These are phyloP conservation scores for Aelia acuminata DNA, from an alignment of 2,888 invertebrate genomes.

Conservation along the genomic window DNA sequence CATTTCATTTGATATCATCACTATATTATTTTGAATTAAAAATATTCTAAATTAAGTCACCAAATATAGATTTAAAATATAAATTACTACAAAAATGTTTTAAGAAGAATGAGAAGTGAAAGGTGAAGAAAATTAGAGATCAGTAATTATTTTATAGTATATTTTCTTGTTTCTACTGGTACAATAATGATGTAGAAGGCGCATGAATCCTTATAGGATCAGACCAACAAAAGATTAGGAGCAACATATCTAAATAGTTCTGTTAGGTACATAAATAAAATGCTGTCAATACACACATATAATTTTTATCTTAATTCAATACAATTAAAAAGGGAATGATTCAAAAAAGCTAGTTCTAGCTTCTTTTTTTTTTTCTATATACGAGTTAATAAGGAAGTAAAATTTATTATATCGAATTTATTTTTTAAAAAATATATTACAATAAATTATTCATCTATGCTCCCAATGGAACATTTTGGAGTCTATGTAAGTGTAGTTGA, in stretches of 20 bases:
- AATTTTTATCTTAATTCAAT: not conserved
- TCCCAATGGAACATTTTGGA: not conserved
- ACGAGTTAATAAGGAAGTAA: not conserved
- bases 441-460: not conserved
- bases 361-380: too few relatives aligned
- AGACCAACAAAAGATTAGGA: not conserved
- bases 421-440: not conserved
- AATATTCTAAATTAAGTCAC: too few relatives aligned
- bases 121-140: not conserved
- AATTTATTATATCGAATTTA: not conserved
- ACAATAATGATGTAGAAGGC: not conserved
- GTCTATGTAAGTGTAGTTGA: too few relatives aligned
- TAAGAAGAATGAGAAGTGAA: not conserved
- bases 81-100: too few relatives aligned
- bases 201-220: not conserved
- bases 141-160: not conserved
- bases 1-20: too few relatives aligned
- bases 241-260: not conserved
- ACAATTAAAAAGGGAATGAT: not conserved
- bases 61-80: not conserved
- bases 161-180: not conserved
- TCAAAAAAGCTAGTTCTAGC: not conserved
- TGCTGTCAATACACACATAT: not conserved
- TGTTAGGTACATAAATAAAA: not conserved
- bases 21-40: too few relatives aligned